These are phyloP conservation scores for Phenacoccus solenopsis DNA, from an alignment of 1,140 invertebrate species.

Conservation along the genomic window DNA sequence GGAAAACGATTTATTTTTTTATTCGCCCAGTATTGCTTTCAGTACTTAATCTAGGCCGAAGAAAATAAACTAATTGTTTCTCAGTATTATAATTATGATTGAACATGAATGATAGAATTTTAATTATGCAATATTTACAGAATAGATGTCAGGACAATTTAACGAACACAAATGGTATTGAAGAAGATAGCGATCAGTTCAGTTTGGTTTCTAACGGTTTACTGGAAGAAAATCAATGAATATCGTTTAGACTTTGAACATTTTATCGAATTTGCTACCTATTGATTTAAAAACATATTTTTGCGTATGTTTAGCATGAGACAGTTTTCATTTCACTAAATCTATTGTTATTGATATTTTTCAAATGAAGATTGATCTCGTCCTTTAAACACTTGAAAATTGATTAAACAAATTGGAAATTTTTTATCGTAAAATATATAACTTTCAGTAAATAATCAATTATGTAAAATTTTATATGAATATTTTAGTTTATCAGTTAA, in stretches of 20 bases:
- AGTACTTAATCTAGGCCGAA: too few relatives aligned
- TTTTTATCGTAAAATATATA: neutral
- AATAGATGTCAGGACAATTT: neutral
- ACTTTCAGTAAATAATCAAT: neutral
- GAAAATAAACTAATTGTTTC: too few relatives aligned
- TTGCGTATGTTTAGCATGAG: neutral
- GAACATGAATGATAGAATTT: neutral
- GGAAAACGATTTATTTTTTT: too few relatives aligned
- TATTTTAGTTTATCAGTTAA: too few relatives aligned
- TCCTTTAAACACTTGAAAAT: neutral
- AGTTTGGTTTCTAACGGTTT: constrained; percentile 5
- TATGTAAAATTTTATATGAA: neutral
- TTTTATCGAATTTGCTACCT: neutral
- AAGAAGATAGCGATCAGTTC: neutral
- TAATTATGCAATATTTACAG: neutral
- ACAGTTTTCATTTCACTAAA: neutral
- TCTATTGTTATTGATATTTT: neutral
- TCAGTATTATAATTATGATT: too few relatives aligned
- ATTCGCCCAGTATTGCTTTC: too few relatives aligned
- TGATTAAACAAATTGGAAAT: neutral
- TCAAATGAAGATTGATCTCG: neutral
- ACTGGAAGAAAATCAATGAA: neutral
- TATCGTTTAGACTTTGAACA: neutral
- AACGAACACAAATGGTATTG: neutral
- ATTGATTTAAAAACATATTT: neutral